Percentiles rank a stretch among this genome's conserved stretches.
Evolutionary conservation across 2,888 invertebrate species (phyloP).

Genomic region (Athalia cordata): DNA sequence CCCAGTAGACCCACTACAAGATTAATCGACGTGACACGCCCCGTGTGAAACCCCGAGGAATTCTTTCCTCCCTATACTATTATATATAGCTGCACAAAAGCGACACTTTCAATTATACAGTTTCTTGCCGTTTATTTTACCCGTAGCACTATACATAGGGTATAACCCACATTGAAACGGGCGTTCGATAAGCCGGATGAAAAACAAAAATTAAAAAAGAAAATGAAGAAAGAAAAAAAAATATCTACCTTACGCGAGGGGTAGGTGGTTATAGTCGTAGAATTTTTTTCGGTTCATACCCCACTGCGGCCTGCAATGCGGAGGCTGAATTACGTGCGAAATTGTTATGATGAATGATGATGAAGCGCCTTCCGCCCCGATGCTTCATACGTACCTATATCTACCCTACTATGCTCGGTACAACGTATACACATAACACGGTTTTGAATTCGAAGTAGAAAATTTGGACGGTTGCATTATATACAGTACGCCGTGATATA

Average conservation of each 20-base stretch:
- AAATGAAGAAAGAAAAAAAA: no score
- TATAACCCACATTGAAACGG: no score
- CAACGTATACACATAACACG: background rate
- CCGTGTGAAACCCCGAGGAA: slow-evolving; percentile 3
- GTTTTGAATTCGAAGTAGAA: slow-evolving; percentile 10
- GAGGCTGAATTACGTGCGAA: background rate
- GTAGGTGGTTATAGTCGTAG: no score
- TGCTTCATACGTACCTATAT: background rate
- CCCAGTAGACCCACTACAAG: slow-evolving; percentile 30
- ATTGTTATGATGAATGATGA: slow-evolving; percentile 13
- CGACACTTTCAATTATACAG: no score
- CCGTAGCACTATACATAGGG: no score
- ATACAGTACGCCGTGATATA: no score
- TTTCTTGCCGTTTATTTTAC: no score
- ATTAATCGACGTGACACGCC: slow-evolving; percentile 31
- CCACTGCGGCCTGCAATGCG: background rate
- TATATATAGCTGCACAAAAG: no score
- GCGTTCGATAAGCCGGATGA: no score
- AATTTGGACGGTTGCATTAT: background rate
- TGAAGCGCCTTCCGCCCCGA: background rate
- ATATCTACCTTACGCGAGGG: no score
- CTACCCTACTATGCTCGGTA: no score
- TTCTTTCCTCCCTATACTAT: background rate
- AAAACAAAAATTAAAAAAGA: no score
- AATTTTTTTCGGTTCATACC: slow-evolving; percentile 10